Evolutionary conservation across 2,113 vertebrate species (phyloP).

Genomic region (Mastomys natalensis): DNA sequence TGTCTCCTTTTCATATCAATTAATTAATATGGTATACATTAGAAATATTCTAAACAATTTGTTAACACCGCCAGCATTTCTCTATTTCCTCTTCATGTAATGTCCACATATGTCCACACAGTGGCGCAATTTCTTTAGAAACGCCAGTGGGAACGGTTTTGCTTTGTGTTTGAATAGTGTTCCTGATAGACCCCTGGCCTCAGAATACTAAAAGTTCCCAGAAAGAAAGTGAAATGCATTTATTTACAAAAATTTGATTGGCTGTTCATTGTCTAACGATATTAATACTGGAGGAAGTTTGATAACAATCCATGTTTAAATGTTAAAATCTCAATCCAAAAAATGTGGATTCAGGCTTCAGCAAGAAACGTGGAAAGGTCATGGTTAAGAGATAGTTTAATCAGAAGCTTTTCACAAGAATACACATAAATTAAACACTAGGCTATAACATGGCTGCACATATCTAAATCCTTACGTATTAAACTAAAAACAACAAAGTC

Average conservation of each 20-base stretch:
- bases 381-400: not conserved
- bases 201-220: not conserved
- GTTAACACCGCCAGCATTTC: not conserved
- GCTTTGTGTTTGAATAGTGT: not conserved
- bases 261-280: not conserved
- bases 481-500: not conserved
- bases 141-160: not conserved
- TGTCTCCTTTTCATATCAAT: not conserved
- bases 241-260: not conserved
- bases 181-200: not conserved
- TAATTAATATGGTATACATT: not conserved
- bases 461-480: not conserved
- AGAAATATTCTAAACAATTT: not conserved
- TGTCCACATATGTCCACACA: slow-evolving; percentile 75
- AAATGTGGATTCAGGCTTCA: not conserved
- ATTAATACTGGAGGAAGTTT: not conserved
- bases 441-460: not conserved
- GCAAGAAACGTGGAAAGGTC: not conserved
- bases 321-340: slow-evolving; percentile 17
- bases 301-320: not conserved
- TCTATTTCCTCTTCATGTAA: not conserved
- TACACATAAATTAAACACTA: not conserved
- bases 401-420: not conserved
- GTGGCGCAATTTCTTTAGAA: slow-evolving; percentile 84
- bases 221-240: not conserved